These are phyloP conservation scores for Cichlasoma orientale DNA, from an alignment of 2,797 vertebrate species.

Conservation along the genomic window DNA sequence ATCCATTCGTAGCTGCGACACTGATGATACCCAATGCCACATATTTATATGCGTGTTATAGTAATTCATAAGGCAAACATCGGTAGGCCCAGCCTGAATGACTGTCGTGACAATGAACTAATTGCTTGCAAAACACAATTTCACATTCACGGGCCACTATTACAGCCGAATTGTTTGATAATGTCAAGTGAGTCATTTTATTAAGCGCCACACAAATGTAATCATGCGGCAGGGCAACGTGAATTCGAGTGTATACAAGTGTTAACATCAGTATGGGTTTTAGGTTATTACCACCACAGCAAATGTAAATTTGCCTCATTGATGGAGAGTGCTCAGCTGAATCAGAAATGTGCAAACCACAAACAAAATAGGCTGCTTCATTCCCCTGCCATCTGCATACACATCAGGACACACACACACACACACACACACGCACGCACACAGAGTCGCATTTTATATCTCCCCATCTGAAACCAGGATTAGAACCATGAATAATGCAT, in stretches of 20 bases:
- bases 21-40: conserved; percentile 42
- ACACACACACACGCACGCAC: conserved; percentile 35
- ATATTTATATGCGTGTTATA: conserved; percentile 32
- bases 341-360: conserved; percentile 75
- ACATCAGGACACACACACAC: conserved; percentile 57
- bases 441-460: conserved; percentile 68
- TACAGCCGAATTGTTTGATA: conserved; percentile 73
- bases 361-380: conserved; percentile 75
- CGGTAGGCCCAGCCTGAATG: conserved; percentile 34
- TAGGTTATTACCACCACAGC: conserved; percentile 70
- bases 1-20: conserved; percentile 17
- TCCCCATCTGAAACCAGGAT: conserved; percentile 74
- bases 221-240: conserved; percentile 67
- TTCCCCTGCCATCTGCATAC: conserved; percentile 65
- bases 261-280: conserved; percentile 71
- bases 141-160: conserved; percentile 62
- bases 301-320: conserved; percentile 75
- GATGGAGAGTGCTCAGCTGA: conserved; percentile 68
- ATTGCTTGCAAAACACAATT: conserved; percentile 71
- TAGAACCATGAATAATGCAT: conserved; percentile 80
- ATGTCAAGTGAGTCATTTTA: conserved; percentile 78
- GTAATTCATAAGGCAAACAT: conserved; percentile 58
- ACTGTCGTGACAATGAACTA: conserved; percentile 62
- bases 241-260: conserved; percentile 70
- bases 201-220: conserved; percentile 67